These are phyloP conservation scores for Rhinella marina DNA, from an alignment of 2,797 vertebrate species.

Conservation along the genomic window DNA sequence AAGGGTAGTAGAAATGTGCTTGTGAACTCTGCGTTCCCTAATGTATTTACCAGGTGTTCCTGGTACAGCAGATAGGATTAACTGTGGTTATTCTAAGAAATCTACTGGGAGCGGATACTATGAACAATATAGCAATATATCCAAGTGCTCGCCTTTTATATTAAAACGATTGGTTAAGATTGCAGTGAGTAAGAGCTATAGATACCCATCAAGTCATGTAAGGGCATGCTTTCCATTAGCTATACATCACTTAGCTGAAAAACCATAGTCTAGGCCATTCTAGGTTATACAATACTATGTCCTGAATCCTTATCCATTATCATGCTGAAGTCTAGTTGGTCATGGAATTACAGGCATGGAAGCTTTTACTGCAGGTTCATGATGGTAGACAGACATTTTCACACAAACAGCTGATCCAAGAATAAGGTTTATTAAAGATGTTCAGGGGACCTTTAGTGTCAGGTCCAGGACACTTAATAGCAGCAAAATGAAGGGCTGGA, in stretches of 20 bases:
- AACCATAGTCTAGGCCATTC: too few species aligned
- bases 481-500: too few species aligned
- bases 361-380: background rate
- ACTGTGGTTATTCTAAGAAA: background rate
- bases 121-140: background rate
- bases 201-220: too few species aligned
- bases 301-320: background rate
- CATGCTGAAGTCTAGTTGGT: background rate
- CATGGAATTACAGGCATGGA: background rate
- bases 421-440: background rate
- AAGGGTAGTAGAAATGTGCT: background rate
- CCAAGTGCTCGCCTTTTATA: too few species aligned
- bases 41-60: slow-evolving; percentile 5
- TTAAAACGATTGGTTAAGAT: background rate
- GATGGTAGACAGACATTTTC: background rate
- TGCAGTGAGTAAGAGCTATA: background rate
- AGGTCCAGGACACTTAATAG: too few species aligned
- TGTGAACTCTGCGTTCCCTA: background rate
- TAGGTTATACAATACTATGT: too few species aligned
- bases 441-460: background rate
- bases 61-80: background rate
- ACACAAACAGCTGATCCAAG: background rate
- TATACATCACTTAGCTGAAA: too few species aligned
- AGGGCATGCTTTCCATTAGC: too few species aligned
- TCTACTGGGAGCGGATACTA: background rate